Base-by-base conservation (phyloP, 2,797 vertebrate species). In the Platyrinchus mystaceus region DNA sequence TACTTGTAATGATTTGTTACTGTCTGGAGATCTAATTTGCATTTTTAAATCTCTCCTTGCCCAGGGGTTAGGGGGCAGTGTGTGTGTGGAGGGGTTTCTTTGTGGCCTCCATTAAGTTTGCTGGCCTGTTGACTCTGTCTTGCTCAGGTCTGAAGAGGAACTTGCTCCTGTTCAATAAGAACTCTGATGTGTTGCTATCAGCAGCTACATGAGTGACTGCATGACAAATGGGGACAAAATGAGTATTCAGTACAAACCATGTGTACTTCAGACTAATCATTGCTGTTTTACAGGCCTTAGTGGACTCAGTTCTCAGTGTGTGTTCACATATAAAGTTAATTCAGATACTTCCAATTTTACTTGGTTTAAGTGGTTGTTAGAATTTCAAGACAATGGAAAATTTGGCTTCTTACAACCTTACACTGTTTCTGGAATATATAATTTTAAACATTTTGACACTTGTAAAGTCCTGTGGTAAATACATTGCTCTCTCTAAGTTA, bases 1-100 rank as follows among this genome's bases (percentile, higher is more conserved):
- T 73, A 2, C 32, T 84, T 80, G 53, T 68, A 90, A 76, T 46
- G 46, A 95, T 95, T 96, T 96, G 90, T 94, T 93, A 30, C 82
- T 55, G 28, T 14, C 23, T 52, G 43, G 76, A n/a, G 60, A 88
- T 93, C 67, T 92, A 83, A 94, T 93, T 27, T 96, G 47, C 81
- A 80, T 94, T 90, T 95, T 75, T 70, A 94, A 89, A 76, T n/a
- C 32, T 92, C 30, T 58, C 37, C 43, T 70, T 89, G 93, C 55
- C 60, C 50, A 56, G 2, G 47, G 69, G 30, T 67, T 77, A 47
- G 30, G 16, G 16, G 50, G 19, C 34, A 73, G 36, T 27, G 49
- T 18, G 27, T 49, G 14, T 53, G 10, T 52, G 36, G 2, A 71
- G 39, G 23, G 36, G 1, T 64, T 75, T 67, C 62, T 87, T 74